Evolutionary conservation across 30 jellyfish, hydroid and myxozoan species (phyloP), one percentile per base, ranked within the genome.

Genomic region (Hydractinia echinata): DNA sequence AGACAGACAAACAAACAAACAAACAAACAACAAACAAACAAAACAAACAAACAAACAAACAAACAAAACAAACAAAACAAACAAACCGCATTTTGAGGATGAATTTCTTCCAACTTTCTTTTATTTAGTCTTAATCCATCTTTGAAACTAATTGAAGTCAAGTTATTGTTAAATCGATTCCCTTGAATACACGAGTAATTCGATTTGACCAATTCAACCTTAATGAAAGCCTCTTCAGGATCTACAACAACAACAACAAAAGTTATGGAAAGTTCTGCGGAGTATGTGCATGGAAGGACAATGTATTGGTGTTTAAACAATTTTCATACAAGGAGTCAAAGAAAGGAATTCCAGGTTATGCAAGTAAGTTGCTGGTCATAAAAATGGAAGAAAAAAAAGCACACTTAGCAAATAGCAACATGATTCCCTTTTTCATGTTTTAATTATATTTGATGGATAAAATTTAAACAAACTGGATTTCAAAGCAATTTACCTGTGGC

Each of bases 111-210:
- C 5, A 53, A 30, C 19, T 30, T 54, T 51, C 85, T 61, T 77
- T 77, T 77, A 49, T 56, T 77, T 20, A 77, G 30, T 30, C 76
- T 1, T 4, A 77, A 56, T 9, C 85, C 85, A 77, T 77, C 85
- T 77, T 77, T 61, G 53, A 77, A 77, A 53, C 56, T 30, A 7
- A 77, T 66, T n/a, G 85, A 61, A 11, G 85, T 77, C 30, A 66
- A 15, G 48, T 77, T 77, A 53, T 60, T 60, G 7, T 61, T 51
- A 56, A 54, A 77, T 4, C 85, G 85, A 14, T 53, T 77, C 15
- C 60, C 55, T n/a, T 77, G 55, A 19, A 77, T 66, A 79, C 55
- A 9, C 53, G 51, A 10, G 85, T 77, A 77, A 48, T 77, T 77
- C 55, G 55, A 53, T 10, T 77, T 60, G 79, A 77, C 16, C 19